These are phyloP conservation scores for Astatoreochromis straeleni DNA, from an alignment of 2,113 vertebrate species.

Conservation along the genomic window DNA sequence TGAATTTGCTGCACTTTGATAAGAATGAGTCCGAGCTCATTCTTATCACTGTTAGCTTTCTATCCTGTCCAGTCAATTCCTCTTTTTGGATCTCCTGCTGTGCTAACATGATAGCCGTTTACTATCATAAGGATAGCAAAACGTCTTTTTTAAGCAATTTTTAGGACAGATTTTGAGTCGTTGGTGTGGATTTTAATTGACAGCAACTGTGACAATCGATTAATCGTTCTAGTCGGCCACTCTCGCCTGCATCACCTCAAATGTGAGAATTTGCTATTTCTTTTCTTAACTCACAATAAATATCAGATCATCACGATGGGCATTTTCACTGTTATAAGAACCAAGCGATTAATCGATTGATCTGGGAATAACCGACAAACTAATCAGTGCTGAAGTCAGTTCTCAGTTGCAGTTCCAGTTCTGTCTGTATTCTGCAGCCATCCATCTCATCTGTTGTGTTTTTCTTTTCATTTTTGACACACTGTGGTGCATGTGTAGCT, in stretches of 20 bases:
- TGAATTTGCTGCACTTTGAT: not conserved
- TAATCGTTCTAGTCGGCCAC: not conserved
- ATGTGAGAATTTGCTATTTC: not conserved
- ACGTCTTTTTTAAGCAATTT: not conserved
- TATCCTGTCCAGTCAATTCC: not conserved
- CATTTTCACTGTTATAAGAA: not conserved
- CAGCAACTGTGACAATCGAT: not conserved
- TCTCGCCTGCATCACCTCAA: not conserved
- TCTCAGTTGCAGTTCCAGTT: not conserved
- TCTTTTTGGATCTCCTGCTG: not conserved
- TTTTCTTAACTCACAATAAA: not conserved
- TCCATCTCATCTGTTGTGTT: slow-evolving; percentile 58
- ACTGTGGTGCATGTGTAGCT: slow-evolving; percentile 66
- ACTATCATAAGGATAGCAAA: not conserved
- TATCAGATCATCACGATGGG: not conserved
- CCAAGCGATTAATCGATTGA: not conserved
- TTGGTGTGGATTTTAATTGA: not conserved
- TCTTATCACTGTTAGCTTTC: not conserved
- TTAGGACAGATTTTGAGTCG: not conserved
- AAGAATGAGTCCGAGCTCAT: not conserved
- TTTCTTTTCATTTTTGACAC: slow-evolving; percentile 38
- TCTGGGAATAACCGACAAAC: not conserved
- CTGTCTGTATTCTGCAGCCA: slow-evolving; percentile 51
- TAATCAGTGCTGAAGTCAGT: not conserved
- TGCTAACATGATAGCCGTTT: not conserved